Conservation (phyloP, 2,888 invertebrate genomes). For the Hydropsyche betteni region DNA sequence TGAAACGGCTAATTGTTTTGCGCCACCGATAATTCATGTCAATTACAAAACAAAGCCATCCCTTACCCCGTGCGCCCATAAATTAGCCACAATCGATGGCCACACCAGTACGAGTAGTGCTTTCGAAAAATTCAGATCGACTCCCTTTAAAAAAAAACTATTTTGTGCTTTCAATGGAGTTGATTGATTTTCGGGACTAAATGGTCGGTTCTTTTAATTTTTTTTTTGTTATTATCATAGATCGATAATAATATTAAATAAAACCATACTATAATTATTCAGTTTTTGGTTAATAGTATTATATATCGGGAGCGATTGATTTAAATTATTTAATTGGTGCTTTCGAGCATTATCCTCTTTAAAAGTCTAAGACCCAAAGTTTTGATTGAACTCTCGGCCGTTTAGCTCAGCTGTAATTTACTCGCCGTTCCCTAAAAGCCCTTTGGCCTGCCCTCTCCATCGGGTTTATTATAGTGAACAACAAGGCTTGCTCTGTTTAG, state of each 20-base stretch:
- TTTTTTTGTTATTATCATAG: too few species aligned
- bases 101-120: background rate
- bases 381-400: slow-evolving; percentile 31
- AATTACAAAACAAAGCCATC: slow-evolving; percentile 17
- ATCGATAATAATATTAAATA: too few species aligned
- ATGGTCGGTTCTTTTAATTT: too few species aligned
- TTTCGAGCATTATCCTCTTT: too few species aligned
- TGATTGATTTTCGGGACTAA: too few species aligned
- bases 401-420: slow-evolving; percentile 37
- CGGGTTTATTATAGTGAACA: slow-evolving; percentile 13
- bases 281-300: too few species aligned
- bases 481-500: slow-evolving; percentile 5
- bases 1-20: slow-evolving; percentile 18
- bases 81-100: background rate
- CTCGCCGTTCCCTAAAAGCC: slow-evolving; percentile 34
- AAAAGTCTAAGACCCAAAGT: slow-evolving; percentile 7
- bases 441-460: slow-evolving; percentile 10
- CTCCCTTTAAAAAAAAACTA: too few species aligned
- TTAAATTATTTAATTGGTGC: too few species aligned
- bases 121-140: too few species aligned
- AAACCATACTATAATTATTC: too few species aligned
- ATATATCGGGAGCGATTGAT: too few species aligned
- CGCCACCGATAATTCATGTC: slow-evolving; percentile 29
- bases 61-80: background rate
- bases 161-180: too few species aligned